Base-by-base conservation (phyloP, 2,113 vertebrate genomes). In the Syngnathus floridae region DNA sequence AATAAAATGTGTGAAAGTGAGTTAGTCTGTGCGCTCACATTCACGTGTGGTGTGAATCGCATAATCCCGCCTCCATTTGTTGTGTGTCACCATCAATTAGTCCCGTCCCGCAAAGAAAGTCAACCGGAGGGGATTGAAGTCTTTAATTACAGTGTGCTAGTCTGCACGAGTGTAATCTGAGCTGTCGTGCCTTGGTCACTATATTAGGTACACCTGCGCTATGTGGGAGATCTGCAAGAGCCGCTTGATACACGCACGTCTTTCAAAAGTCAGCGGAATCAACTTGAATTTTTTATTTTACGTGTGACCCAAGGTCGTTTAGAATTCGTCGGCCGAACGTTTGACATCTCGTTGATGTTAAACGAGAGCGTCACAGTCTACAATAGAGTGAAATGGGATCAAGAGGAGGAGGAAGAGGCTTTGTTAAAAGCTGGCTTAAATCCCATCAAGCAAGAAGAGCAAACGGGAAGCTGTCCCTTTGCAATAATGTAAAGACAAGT, bases 391-490 rank as follows among this genome's bases (percentile, higher is more conserved):
- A 72, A 86, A 85, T 87, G 84, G 84, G 54, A 31, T 56, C 22
- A 56, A 7, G 26, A 35, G 13, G 54, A 31, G 26, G 54, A 56
- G 54, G 79, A 85, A 73, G 82, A 80, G 70, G 84, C 84, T 87
- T 86, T 85, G 84, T 86, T 82, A 82, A 84, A 84, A 87, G 86
- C 85, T 87, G 84, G 17, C 41, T 45, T 80, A 85, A 87, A 87
- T 87, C 87, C 86, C 85, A 87, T 87, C 86, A 87, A 76, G 76
- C 64, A 60, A 65, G 71, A 56, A 69, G 80, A 80, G 40, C 45
- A 49, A 49, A 11, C 7, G 6, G 3, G 61, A 21, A 45, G 21
- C 43, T 21, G 31, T 16, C 22, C 22, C 31, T 31, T 5, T 14
- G 26, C n/a, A 1, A 46, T 64, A 49, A 64, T 64, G 45, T 35